Evolutionary conservation across 2,797 vertebrate genomes (phyloP).

Genomic region (Discoglossus pictus): DNA sequence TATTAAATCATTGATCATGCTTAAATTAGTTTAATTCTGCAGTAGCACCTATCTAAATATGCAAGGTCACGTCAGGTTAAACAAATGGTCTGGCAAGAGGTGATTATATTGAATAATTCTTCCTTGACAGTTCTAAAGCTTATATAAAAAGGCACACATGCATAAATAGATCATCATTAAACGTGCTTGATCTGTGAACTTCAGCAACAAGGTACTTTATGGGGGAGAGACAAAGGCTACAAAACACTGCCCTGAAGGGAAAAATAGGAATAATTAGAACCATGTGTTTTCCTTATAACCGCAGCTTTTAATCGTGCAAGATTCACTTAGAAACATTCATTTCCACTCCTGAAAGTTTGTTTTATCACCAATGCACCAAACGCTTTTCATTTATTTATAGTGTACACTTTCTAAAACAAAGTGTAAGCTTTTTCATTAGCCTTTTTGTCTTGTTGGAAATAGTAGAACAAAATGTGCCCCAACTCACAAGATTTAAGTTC

Average conservation of each 20-base stretch:
- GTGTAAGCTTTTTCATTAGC: background rate
- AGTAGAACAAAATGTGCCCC: background rate
- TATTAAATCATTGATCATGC: constrained; percentile 4
- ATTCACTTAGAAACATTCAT: constrained; percentile 30
- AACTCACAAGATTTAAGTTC: background rate
- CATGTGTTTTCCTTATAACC: constrained; percentile 12
- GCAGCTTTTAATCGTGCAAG: constrained; percentile 10
- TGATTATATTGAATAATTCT: constrained; percentile 32
- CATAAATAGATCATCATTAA: constrained; percentile 41
- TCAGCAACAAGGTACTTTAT: constrained; percentile 21
- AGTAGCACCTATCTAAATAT: constrained; percentile 1
- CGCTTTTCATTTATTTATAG: background rate
- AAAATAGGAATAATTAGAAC: constrained; percentile 27
- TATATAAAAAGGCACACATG: background rate
- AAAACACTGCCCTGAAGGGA: background rate
- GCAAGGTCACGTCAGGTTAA: constrained; percentile 29
- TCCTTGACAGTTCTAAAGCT: constrained; percentile 26
- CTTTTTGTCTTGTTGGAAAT: background rate
- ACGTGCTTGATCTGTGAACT: constrained; percentile 36
- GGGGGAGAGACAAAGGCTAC: constrained; percentile 40
- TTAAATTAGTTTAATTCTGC: constrained; percentile 8
- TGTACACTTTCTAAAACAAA: background rate
- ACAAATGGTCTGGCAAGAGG: constrained; percentile 10
- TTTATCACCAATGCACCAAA: background rate
- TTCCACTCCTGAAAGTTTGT: constrained; percentile 5